Base-by-base conservation (phyloP, 2,888 invertebrate species). In the Clusia tigrina region DNA sequence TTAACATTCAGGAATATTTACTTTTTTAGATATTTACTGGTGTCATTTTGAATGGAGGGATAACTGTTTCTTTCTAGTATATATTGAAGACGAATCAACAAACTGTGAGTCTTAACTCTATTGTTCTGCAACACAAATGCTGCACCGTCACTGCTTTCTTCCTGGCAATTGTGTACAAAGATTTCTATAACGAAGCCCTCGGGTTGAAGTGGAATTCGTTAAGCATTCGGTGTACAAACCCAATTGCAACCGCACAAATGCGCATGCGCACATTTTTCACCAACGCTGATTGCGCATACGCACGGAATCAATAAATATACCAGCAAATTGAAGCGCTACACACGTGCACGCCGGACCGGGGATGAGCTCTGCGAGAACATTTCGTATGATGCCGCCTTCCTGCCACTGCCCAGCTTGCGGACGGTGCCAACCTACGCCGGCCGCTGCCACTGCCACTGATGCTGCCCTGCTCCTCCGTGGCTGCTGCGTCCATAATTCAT, bases 301-400 rank as follows among this genome's bases (percentile, higher is more conserved):
- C 77, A 78, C 77, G 78, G 76, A 77, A 77, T 77, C 77, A 78
- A 77, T 77, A 77, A 77, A 77, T 77, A 77, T 76, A 73, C 67
- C 66, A 71, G 72, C 66, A 72, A 72, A 70, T 73, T 71, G 58
- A 62, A 42, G 48, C 52, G 32, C 48, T n/a, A 12, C 17, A 54
- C n/a, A 38, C n/a, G 20, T 9, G 26, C 32, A 32, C 46, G 54
- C n/a, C 69, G n/a, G 26, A 58, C 51, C 66, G 66, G n/a, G 59
- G 67, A 37, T 42, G 48, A 54, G 51, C 59, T 59, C 26, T 24
- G n/a, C 54, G 48, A 20, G 12, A 46, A 58, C 20, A 32, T 37
- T 23, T 42, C 32, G 37, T 46, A 42, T 26, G 42, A n/a, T n/a
- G n/a, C n/a, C 17, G 58, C 37, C 5, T n/a, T 32, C 37, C n/a